phyloP scores from a whole-genome alignment of 1,140 invertebrate species.

The Tetramorium simillimum region DNA sequence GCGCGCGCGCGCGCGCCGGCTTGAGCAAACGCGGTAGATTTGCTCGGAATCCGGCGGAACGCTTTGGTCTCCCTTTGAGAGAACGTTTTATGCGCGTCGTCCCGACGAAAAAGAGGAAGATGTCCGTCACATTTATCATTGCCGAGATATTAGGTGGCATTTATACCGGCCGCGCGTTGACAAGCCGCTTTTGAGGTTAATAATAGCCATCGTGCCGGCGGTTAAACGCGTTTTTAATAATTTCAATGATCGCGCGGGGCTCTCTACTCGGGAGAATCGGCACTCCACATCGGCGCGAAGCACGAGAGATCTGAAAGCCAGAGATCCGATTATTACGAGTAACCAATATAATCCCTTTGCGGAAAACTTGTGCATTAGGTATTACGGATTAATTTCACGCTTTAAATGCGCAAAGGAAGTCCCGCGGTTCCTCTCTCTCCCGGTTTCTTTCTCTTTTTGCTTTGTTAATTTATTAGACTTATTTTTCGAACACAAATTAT shows the following conservation, averaged over 20 bases:
- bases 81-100: slow-evolving; percentile 40
- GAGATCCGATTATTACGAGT: slow-evolving; percentile 4
- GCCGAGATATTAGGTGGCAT: slow-evolving; percentile 59
- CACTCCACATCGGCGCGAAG: not conserved
- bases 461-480: not conserved
- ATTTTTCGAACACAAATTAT: slow-evolving; percentile 39
- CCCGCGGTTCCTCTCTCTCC: not conserved
- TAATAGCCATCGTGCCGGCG: slow-evolving; percentile 49
- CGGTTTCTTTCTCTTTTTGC: not conserved
- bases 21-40: slow-evolving; percentile 47
- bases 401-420: not conserved
- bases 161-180: slow-evolving; percentile 51
- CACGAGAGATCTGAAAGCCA: not conserved
- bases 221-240: slow-evolving; percentile 51
- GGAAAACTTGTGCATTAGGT: not conserved
- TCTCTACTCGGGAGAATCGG: not conserved
- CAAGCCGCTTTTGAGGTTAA: slow-evolving; percentile 57
- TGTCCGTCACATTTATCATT: slow-evolving; percentile 58
- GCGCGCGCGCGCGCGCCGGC: not conserved
- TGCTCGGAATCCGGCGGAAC: slow-evolving; percentile 43
- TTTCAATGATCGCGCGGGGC: not conserved
- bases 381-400: not conserved
- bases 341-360: slow-evolving; percentile 28
- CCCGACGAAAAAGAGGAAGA: slow-evolving; percentile 41
- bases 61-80: slow-evolving; percentile 55